Percentiles rank a stretch among this genome's conserved stretches.
phyloP scores from a whole-genome alignment of 2,113 vertebrate genomes.

The Bombycilla garrulus region DNA sequence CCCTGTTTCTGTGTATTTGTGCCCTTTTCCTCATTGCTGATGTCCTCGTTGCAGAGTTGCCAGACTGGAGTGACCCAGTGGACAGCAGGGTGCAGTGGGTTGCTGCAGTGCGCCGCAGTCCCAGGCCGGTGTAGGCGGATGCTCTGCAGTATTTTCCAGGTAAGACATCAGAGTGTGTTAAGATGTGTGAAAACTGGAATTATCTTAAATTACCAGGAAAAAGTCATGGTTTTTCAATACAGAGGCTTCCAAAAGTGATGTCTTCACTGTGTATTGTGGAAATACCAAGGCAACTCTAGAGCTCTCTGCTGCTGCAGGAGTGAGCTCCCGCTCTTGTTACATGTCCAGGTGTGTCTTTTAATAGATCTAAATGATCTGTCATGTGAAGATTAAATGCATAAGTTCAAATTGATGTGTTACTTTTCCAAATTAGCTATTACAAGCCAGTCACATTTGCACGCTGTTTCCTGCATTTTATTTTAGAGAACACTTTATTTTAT shows the following conservation, averaged over 20 bases:
- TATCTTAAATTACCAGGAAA: background rate
- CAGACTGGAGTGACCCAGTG: slow-evolving; percentile 58
- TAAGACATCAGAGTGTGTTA: slow-evolving; percentile 44
- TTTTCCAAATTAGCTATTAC: background rate
- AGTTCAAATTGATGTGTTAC: background rate
- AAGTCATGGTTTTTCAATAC: background rate
- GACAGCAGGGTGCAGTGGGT: slow-evolving; percentile 54
- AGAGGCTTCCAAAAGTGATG: background rate
- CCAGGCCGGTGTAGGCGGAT: slow-evolving; percentile 53
- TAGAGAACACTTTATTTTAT: background rate
- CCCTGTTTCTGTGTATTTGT: background rate
- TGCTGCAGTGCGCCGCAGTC: background rate
- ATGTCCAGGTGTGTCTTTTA: background rate
- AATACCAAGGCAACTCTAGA: background rate
- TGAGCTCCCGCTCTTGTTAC: background rate
- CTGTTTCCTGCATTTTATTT: background rate
- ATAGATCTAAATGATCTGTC: background rate
- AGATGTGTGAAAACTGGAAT: background rate
- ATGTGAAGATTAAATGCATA: background rate
- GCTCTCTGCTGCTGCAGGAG: background rate
- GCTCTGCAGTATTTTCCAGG: slow-evolving; percentile 74
- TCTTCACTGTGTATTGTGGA: background rate
- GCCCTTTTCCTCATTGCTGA: background rate
- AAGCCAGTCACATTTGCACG: background rate
- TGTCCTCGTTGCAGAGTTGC: slow-evolving; percentile 65